Conservation (phyloP, 2,888 invertebrate genomes). For the Lasioglossum figueresi region DNA sequence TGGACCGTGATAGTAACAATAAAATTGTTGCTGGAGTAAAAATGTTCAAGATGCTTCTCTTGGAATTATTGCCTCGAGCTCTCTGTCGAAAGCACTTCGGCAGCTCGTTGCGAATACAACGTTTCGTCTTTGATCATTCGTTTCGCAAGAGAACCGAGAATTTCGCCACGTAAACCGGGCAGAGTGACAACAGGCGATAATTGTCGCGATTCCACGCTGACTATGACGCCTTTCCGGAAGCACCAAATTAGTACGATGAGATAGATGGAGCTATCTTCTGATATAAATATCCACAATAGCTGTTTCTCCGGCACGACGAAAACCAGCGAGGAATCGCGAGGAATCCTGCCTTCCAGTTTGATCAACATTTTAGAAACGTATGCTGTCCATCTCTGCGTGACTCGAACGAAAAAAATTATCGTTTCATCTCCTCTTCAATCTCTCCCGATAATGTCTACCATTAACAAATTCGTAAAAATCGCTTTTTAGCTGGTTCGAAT, state of each 20-base stretch:
- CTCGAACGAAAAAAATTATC: neutral
- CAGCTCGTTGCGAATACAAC: neutral
- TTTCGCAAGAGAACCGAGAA: conserved; percentile 39
- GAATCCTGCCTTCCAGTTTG: conserved; percentile 29
- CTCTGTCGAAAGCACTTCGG: neutral
- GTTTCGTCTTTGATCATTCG: conserved; percentile 5
- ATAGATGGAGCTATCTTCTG: conserved; percentile 71
- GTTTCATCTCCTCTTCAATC: neutral
- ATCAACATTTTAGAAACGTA: neutral
- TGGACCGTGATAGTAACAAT: neutral
- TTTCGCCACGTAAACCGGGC: conserved; percentile 52
- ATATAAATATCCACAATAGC: conserved; percentile 70
- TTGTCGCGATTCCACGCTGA: conserved; percentile 57
- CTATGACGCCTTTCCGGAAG: conserved; percentile 71
- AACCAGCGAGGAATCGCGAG: conserved; percentile 36
- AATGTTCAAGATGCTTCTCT: neutral
- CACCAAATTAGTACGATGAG: conserved; percentile 73
- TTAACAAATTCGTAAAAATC: neutral
- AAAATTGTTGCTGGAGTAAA: neutral
- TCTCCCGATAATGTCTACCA: neutral
- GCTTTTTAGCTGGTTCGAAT: neutral
- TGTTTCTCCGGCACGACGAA: conserved; percentile 34
- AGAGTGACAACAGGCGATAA: conserved; percentile 60
- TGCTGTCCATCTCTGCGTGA: neutral
- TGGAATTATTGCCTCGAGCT: neutral